Evolutionary conservation across 2,797 vertebrate species (phyloP).

Genomic region (Tachyglossus aculeatus): DNA sequence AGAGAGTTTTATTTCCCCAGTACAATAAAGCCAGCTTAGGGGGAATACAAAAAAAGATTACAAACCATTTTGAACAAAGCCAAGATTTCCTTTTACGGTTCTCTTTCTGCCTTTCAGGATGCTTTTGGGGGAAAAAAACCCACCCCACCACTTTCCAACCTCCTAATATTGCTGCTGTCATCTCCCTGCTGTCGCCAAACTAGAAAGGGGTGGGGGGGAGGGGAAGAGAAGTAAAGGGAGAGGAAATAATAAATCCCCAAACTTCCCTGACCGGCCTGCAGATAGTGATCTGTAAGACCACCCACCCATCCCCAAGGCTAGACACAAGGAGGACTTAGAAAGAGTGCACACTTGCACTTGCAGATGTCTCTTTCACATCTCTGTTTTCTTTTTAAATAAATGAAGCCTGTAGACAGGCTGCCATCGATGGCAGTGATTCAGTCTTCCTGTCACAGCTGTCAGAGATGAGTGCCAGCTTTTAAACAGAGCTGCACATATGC

Average conservation of each 20-base stretch:
- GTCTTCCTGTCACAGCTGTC: conserved; percentile 59
- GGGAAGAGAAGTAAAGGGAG: conserved; percentile 6
- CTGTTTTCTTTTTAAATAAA: conserved; percentile 15
- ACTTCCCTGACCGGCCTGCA: conserved; percentile 12
- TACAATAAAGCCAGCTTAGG: background rate
- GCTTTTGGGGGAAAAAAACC: conserved; percentile 8
- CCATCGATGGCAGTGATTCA: conserved; percentile 38
- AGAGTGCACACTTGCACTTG: conserved; percentile 19
- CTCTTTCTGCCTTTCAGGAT: conserved; percentile 41
- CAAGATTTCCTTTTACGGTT: conserved; percentile 29
- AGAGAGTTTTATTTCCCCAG: background rate
- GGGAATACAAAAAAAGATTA: too few species aligned
- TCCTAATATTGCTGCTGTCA: conserved; percentile 26
- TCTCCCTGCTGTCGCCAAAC: conserved; percentile 28
- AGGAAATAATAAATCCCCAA: conserved; percentile 26
- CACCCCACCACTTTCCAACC: conserved; percentile 14
- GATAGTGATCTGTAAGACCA: conserved; percentile 14
- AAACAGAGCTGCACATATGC: conserved; percentile 1
- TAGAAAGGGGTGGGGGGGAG: background rate
- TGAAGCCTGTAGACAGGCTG: conserved; percentile 37
- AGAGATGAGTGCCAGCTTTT: conserved; percentile 40
- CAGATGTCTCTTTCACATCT: conserved; percentile 26
- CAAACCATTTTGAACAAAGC: background rate
- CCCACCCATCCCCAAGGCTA: background rate
- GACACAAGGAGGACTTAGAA: background rate